Conservation (phyloP, 1,140 invertebrate species). For the Ptiloglossa arizonensis region DNA sequence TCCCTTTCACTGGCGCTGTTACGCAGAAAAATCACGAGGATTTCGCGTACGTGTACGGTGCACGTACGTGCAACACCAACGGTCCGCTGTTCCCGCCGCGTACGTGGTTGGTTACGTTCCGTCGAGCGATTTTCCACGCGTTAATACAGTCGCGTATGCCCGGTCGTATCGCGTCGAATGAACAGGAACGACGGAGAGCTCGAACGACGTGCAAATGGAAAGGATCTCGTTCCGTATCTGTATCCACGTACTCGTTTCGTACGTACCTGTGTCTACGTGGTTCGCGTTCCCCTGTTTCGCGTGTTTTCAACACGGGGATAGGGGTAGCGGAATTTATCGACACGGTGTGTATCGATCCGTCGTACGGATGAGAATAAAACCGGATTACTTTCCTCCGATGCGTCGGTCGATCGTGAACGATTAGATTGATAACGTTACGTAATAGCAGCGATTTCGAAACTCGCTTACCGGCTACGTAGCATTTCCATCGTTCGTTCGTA, state of each 20-base stretch:
- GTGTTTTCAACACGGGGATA: too few species aligned
- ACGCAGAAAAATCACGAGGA: constrained; percentile 65
- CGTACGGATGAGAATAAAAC: neutral
- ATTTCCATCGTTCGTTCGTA: too few species aligned
- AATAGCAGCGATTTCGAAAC: too few species aligned
- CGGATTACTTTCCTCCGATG: neutral
- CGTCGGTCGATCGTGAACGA: neutral
- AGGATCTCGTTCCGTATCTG: neutral
- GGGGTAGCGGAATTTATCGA: too few species aligned
- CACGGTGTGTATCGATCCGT: neutral
- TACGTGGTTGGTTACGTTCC: too few species aligned
- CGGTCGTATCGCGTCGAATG: neutral
- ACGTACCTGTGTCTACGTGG: too few species aligned
- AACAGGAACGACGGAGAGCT: neutral
- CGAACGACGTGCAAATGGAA: neutral
- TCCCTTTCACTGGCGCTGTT: constrained; percentile 68
- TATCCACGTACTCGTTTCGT: too few species aligned
- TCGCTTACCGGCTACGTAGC: too few species aligned
- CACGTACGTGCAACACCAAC: too few species aligned
- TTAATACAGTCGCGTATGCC: neutral
- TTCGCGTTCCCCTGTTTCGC: too few species aligned
- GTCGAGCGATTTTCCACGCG: neutral
- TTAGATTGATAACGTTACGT: neutral
- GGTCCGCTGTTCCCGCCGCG: too few species aligned
- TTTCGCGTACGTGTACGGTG: constrained; percentile 23